Conservation (phyloP, 1,140 invertebrate species). For the Subanguina moxae region DNA sequence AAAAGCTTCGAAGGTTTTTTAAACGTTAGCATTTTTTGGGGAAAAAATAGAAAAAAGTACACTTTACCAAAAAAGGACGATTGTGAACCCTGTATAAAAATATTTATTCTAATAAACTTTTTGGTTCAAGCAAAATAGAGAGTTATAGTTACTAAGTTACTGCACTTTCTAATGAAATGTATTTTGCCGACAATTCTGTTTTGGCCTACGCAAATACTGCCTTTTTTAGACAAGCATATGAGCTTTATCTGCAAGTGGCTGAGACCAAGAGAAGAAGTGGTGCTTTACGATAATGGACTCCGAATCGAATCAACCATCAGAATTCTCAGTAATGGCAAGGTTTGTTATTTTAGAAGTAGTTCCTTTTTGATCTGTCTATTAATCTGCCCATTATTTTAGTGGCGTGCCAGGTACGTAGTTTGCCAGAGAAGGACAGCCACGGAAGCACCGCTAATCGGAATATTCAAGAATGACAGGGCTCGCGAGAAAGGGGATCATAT, state of each 20-base stretch:
- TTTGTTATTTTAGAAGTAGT: conserved; percentile 10
- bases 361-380: conserved; percentile 4
- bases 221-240: background rate
- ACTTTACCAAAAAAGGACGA: too few relatives aligned
- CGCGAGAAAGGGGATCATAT: conserved; percentile 39
- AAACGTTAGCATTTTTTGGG: too few relatives aligned
- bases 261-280: conserved; percentile 18
- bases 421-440: conserved; percentile 32
- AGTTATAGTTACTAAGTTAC: too few relatives aligned
- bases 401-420: conserved; percentile 38
- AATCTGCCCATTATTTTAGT: conserved; percentile 25
- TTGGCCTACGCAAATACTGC: too few relatives aligned
- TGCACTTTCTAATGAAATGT: too few relatives aligned
- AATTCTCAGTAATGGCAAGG: conserved; percentile 30
- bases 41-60: too few relatives aligned
- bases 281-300: conserved; percentile 33
- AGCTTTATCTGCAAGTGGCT: conserved; percentile 17
- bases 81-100: too few relatives aligned
- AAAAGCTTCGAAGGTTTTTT: too few relatives aligned
- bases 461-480: conserved; percentile 39
- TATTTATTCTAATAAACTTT: too few relatives aligned
- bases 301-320: conserved; percentile 31
- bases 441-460: conserved; percentile 35
- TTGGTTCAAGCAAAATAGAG: too few relatives aligned
- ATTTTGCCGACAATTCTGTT: too few relatives aligned